Conservation (phyloP, 1,140 invertebrate species). For the Penaeus vannamei region DNA sequence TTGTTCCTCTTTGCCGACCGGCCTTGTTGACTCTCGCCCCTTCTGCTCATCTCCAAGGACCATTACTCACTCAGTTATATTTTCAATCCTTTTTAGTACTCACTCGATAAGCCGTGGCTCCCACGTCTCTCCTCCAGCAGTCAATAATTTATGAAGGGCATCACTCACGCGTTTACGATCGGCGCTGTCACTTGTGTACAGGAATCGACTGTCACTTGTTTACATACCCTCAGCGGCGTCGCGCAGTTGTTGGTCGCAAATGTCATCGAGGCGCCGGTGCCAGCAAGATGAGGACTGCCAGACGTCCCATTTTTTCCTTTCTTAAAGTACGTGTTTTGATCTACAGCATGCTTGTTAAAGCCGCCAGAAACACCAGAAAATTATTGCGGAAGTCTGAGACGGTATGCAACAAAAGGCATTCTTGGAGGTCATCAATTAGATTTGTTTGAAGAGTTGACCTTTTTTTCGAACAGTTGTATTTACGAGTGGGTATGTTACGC, state of each 20-base stretch:
- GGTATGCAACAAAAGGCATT: too few species aligned
- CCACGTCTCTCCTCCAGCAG: too few species aligned
- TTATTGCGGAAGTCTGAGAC: too few species aligned
- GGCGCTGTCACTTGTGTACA: constrained; percentile 4
- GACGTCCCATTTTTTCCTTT: neutral
- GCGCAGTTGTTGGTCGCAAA: constrained; percentile 17
- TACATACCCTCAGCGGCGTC: constrained; percentile 13
- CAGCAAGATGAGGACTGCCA: neutral
- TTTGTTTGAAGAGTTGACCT: too few species aligned
- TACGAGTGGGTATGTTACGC: too few species aligned
- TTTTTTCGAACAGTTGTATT: too few species aligned
- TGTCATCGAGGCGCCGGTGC: neutral
- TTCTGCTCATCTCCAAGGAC: too few species aligned
- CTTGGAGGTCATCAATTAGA: too few species aligned
- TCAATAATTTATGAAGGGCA: constrained; percentile 1
- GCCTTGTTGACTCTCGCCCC: neutral
- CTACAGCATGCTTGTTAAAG: neutral
- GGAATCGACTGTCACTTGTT: constrained; percentile 18
- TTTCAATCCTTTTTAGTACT: too few species aligned
- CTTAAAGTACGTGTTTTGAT: neutral
- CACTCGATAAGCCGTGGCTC: too few species aligned
- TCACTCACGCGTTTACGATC: constrained; percentile 22
- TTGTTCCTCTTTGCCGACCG: neutral
- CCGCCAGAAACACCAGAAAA: too few species aligned
- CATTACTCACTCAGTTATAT: too few species aligned